Percentiles rank a stretch among this genome's conserved stretches.
Evolutionary conservation across 2,797 vertebrate species (phyloP).

Genomic region (Acomys russatus): DNA sequence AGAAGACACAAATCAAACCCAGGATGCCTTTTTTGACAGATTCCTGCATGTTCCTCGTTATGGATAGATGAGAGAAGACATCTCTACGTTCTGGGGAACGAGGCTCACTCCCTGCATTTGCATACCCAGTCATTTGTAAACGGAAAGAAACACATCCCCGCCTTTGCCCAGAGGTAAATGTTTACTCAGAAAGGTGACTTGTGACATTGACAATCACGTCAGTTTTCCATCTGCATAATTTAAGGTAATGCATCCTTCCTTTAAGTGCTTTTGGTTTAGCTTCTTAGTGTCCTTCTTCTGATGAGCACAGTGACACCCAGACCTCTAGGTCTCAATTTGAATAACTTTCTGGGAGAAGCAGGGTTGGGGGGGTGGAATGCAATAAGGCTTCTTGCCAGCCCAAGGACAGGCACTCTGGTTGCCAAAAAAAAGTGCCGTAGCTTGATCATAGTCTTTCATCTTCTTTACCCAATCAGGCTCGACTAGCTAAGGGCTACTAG

Average conservation of each 20-base stretch:
- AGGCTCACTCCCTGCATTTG: constrained; percentile 80
- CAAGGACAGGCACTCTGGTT: constrained; percentile 31
- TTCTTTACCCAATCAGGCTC: constrained; percentile 6
- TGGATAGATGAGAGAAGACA: constrained; percentile 81
- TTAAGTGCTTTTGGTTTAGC: constrained; percentile 70
- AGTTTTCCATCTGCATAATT: constrained; percentile 78
- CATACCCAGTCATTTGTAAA: constrained; percentile 81
- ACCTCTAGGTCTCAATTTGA: constrained; percentile 68
- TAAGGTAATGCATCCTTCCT: constrained; percentile 75
- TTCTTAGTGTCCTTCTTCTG: constrained; percentile 68
- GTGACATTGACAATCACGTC: constrained; percentile 67
- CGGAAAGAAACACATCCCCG: constrained; percentile 54
- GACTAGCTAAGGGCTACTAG: constrained; percentile 52
- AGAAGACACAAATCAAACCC: constrained; percentile 82
- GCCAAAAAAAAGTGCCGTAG: neutral
- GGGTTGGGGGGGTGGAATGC: no score
- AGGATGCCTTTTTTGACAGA: constrained; percentile 79
- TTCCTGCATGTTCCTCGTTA: constrained; percentile 83
- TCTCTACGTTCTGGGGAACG: constrained; percentile 76
- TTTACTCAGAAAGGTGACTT: constrained; percentile 79
- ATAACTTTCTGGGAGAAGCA: constrained; percentile 60
- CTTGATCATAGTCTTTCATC: constrained; percentile 21
- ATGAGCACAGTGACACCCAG: constrained; percentile 49
- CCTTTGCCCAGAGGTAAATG: constrained; percentile 73
- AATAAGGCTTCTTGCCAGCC: neutral